Evolutionary conservation across 2,888 invertebrate species (phyloP).

Genomic region (Lasiommata megera): DNA sequence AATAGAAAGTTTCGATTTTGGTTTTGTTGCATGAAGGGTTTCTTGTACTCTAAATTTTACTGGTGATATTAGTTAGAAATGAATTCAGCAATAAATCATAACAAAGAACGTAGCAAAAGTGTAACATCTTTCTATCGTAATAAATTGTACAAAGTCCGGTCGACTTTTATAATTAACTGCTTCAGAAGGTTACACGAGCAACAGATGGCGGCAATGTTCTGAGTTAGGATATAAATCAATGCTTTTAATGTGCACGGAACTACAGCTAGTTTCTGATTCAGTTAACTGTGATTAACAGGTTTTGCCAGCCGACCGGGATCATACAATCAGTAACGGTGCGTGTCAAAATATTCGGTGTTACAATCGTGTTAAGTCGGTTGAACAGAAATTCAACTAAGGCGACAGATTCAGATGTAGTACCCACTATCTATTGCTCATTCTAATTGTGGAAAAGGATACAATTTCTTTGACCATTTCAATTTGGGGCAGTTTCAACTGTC

Average conservation of each 20-base stretch:
- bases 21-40: too few relatives aligned
- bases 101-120: slow-evolving; percentile 16
- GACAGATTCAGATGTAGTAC: too few relatives aligned
- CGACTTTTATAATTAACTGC: slow-evolving; percentile 70
- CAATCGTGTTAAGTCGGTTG: too few relatives aligned
- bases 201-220: slow-evolving; percentile 75
- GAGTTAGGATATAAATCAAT: slow-evolving; percentile 77
- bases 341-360: neutral
- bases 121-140: slow-evolving; percentile 26
- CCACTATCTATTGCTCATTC: too few relatives aligned
- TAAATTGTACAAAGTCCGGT: slow-evolving; percentile 36
- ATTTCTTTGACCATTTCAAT: too few relatives aligned
- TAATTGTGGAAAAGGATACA: too few relatives aligned
- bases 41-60: too few relatives aligned
- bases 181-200: slow-evolving; percentile 55
- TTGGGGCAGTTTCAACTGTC: too few relatives aligned
- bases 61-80: neutral
- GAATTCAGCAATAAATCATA: slow-evolving; percentile 15
- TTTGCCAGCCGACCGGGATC: neutral
- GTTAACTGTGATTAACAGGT: slow-evolving; percentile 1
- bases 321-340: neutral
- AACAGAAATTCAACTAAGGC: too few relatives aligned
- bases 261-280: slow-evolving; percentile 4
- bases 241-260: slow-evolving; percentile 66
- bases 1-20: too few relatives aligned